phyloP scores from a whole-genome alignment of 2,888 invertebrate genomes.

The Pandemis cinnamomeana region DNA sequence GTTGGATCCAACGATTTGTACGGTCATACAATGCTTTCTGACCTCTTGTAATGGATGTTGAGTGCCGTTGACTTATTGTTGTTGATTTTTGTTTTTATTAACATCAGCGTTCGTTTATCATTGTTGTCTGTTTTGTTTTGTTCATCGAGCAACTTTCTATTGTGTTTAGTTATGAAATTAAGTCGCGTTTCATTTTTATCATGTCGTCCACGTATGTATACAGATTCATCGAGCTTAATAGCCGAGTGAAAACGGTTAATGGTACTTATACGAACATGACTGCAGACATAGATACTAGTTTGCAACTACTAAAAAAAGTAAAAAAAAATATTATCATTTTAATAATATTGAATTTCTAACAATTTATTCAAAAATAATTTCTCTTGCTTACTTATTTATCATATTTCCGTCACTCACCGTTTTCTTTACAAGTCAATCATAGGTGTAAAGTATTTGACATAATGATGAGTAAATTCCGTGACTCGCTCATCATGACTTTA shows the following conservation, averaged over 20 bases:
- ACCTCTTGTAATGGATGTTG: conserved; percentile 66
- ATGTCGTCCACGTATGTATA: background rate
- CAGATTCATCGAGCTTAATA: background rate
- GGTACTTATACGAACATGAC: no score
- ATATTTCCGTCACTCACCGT: conserved; percentile 8
- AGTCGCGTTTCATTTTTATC: background rate
- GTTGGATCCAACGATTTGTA: conserved; percentile 51
- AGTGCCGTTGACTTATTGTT: conserved; percentile 67
- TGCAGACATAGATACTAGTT: no score
- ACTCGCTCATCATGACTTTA: conserved; percentile 11
- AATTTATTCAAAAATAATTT: background rate
- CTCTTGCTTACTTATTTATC: background rate
- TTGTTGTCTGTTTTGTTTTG: conserved; percentile 20
- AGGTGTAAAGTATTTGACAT: conserved; percentile 17
- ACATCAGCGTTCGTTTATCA: conserved; percentile 19
- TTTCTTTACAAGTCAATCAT: conserved; percentile 4
- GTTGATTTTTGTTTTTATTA: conserved; percentile 58
- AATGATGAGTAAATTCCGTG: conserved; percentile 17
- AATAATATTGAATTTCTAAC: no score
- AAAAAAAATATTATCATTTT: no score
- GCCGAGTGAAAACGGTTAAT: no score
- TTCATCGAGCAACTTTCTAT: conserved; percentile 9
- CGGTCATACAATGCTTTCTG: conserved; percentile 67
- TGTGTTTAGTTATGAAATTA: conserved; percentile 14
- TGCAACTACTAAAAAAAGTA: no score